Evolutionary conservation across 2,888 invertebrate genomes (phyloP), one percentile per base, ranked within the genome.

Genomic region (Synanthedon vespiformis): DNA sequence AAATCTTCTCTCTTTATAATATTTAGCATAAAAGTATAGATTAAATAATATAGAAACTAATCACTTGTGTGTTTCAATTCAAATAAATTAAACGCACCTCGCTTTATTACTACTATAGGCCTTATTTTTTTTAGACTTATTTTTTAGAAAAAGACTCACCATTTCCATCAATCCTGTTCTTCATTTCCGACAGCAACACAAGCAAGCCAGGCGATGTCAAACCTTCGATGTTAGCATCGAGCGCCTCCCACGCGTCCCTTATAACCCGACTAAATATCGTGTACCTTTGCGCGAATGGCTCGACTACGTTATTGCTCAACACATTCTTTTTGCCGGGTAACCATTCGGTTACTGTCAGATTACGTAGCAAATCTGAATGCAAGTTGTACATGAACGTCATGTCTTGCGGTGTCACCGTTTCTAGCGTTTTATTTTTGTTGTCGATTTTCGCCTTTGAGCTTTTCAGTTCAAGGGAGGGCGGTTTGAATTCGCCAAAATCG

Each of bases 401-500:
- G 59, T 92, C 91, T 16, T 91, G 88, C 0, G 82, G 65, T 3
- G 80, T 81, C 6, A 90, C 75, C 11, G 87, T 60, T 6, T 73
- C 67, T 57, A 66, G 70, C 0, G 61, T 57, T 67, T 80, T 80
- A 44, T 57, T 56, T 16, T 60, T 68, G 11, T 64, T 53, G 0
- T 60, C 55, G 44, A 62, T 63, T 55, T 84, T 65, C 12, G 56
- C 65, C 65, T 74, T 80, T 2, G 74, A 59, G 56, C 86, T 88
- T 51, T 66, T 77, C 61, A 88, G 80, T 60, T 91, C 91, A 22
- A 91, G 61, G 0, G 53, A 83, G 56, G 60, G 79, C 54, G 68
- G 83, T 74, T 66, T 90, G 76, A 94, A 90, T 57, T 94, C 94
- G 0, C 88, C 80, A 72, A 94, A 95, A 70, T 95, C 94, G 50